These are phyloP conservation scores for Beaufortia kweichowensis DNA, from an alignment of 2,113 vertebrate species.

Conservation along the genomic window DNA sequence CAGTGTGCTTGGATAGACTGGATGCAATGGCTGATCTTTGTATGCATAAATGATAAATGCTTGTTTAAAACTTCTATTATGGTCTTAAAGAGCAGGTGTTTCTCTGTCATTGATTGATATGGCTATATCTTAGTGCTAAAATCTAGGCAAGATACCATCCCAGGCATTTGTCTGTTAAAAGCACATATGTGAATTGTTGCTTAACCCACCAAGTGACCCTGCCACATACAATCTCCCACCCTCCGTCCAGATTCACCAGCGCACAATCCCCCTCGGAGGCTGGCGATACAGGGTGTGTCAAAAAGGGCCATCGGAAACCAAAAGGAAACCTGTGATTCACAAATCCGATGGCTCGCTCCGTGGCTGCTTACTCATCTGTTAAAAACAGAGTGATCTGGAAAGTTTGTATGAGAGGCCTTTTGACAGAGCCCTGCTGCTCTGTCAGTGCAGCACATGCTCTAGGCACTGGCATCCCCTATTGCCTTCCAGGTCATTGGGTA, in stretches of 20 bases:
- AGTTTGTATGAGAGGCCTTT: constrained; percentile 80
- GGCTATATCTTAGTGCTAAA: background rate
- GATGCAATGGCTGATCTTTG: background rate
- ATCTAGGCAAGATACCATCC: background rate
- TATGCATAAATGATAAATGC: background rate
- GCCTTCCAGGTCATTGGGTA: constrained; percentile 86
- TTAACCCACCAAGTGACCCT: constrained; percentile 78
- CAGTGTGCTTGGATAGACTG: background rate
- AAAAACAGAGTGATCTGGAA: constrained; percentile 76
- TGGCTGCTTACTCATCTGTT: constrained; percentile 85
- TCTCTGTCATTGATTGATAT: constrained; percentile 1
- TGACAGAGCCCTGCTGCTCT: constrained; percentile 85
- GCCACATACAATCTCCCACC: constrained; percentile 71
- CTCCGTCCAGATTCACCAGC: constrained; percentile 59
- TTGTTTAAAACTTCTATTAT: background rate
- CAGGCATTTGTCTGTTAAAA: constrained; percentile 62
- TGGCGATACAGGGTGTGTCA: constrained; percentile 63
- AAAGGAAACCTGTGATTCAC: constrained; percentile 51
- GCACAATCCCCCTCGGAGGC: constrained; percentile 65
- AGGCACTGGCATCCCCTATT: constrained; percentile 78
- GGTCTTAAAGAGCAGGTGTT: background rate
- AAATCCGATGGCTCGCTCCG: constrained; percentile 66
- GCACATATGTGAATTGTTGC: constrained; percentile 75
- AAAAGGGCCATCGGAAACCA: constrained; percentile 61
- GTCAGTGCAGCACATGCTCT: constrained; percentile 81